phyloP scores from a whole-genome alignment of 2,113 vertebrate genomes.

The Forbesichthys papilliferus region DNA sequence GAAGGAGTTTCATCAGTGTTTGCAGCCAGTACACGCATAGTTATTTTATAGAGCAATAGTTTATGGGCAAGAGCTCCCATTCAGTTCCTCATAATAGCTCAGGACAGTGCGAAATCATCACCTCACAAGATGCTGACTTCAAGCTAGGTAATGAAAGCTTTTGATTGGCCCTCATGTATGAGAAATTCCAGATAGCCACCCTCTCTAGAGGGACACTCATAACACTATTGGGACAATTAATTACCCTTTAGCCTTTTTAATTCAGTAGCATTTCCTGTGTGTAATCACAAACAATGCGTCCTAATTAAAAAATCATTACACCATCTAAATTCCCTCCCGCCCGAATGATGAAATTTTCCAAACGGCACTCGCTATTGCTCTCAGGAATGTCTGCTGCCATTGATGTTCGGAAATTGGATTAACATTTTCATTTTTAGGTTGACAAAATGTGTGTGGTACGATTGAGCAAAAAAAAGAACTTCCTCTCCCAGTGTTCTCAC shows the following conservation, averaged over 20 bases:
- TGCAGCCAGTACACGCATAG: background rate
- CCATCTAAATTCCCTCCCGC: background rate
- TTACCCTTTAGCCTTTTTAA: background rate
- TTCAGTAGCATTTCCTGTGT: conserved; percentile 6
- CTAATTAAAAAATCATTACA: conserved; percentile 9
- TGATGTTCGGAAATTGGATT: background rate
- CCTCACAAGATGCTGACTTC: background rate
- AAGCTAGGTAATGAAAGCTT: background rate
- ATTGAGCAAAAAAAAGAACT: background rate
- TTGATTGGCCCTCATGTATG: too few species aligned
- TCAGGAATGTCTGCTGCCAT: background rate
- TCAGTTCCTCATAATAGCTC: background rate
- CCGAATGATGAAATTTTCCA: background rate
- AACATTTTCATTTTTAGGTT: background rate
- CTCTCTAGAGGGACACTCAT: conserved; percentile 8
- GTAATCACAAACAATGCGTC: conserved; percentile 3
- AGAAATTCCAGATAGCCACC: background rate
- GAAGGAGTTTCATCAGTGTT: background rate
- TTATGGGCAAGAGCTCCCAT: background rate
- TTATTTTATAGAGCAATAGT: too few species aligned
- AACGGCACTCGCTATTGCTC: background rate
- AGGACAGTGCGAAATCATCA: background rate
- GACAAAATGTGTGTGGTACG: background rate
- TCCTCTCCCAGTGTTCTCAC: background rate
- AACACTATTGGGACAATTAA: conserved; percentile 5